phyloP scores from a whole-genome alignment of 2,888 invertebrate genomes.

The Eueremaeus valkanovi region DNA sequence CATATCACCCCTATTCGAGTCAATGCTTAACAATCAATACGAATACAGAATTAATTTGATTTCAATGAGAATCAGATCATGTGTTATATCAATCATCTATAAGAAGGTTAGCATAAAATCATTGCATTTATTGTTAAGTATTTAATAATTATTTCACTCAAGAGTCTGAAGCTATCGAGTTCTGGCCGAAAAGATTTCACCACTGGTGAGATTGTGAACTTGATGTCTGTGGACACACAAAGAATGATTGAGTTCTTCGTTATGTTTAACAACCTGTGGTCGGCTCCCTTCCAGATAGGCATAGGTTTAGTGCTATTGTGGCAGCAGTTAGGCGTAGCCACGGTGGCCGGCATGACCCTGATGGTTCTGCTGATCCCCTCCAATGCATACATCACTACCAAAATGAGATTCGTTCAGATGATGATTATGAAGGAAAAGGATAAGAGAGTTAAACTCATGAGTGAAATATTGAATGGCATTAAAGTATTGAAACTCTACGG shows the following conservation, averaged over 20 bases:
- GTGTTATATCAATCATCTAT: slow-evolving; percentile 80
- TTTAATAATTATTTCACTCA: neutral
- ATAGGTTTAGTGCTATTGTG: slow-evolving; percentile 46
- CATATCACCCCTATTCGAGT: slow-evolving; percentile 69
- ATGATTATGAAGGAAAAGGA: slow-evolving; percentile 80
- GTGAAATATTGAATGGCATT: slow-evolving; percentile 85
- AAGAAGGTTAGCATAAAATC: slow-evolving; percentile 59
- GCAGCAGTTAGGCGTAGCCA: slow-evolving; percentile 48
- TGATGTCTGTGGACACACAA: slow-evolving; percentile 47
- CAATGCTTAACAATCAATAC: slow-evolving; percentile 79
- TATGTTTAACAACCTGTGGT: slow-evolving; percentile 52
- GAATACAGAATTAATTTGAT: slow-evolving; percentile 85
- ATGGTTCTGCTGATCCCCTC: slow-evolving; percentile 55
- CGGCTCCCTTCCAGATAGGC: slow-evolving; percentile 51
- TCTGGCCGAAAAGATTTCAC: slow-evolving; percentile 51
- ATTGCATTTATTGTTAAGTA: neutral
- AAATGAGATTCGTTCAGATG: slow-evolving; percentile 42
- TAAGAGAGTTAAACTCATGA: slow-evolving; percentile 86
- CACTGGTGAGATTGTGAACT: slow-evolving; percentile 47
- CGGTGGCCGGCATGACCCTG: slow-evolving; percentile 56
- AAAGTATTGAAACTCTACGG: slow-evolving; percentile 61
- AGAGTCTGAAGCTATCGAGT: slow-evolving; percentile 51
- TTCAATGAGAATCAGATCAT: slow-evolving; percentile 82
- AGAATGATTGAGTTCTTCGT: slow-evolving; percentile 50
- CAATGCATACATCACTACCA: slow-evolving; percentile 49